These are phyloP conservation scores for Pseudorhiza aurosa DNA, from an alignment of 30 jellyfish, hydroid and myxozoan species.

Conservation along the genomic window DNA sequence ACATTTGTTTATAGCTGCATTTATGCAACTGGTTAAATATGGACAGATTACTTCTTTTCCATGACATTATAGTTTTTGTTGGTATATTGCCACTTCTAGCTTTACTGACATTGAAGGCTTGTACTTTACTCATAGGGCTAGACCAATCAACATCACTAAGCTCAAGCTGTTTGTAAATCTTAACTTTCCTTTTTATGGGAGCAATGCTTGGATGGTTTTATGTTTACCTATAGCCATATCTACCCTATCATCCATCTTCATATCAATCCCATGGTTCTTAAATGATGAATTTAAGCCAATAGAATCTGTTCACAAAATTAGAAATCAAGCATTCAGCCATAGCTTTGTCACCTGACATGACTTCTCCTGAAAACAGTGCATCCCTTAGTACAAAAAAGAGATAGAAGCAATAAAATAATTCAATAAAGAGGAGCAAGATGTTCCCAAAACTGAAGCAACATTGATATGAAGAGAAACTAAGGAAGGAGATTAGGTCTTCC, in stretches of 20 bases:
- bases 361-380: no score
- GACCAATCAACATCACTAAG: constrained; percentile 1
- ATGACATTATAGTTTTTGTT: not conserved
- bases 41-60: constrained; percentile 42
- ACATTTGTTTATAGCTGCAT: constrained; percentile 13
- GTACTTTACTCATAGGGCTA: not conserved
- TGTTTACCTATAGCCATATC: constrained; percentile 19
- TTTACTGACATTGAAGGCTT: constrained; percentile 1
- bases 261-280: constrained; percentile 12
- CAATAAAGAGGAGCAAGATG: constrained; percentile 71
- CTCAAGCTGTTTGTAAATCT: not conserved
- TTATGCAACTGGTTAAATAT: constrained; percentile 9
- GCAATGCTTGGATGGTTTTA: constrained; percentile 28
- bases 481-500: constrained; percentile 29
- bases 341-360: constrained; percentile 18
- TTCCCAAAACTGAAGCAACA: constrained; percentile 36
- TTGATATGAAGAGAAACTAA: constrained; percentile 49
- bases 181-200: not conserved
- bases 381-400: constrained; percentile 59
- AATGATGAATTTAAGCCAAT: constrained; percentile 33
- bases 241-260: constrained; percentile 37
- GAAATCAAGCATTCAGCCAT: constrained; percentile 49
- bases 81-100: constrained; percentile 16
- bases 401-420: constrained; percentile 40
- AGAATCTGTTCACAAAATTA: constrained; percentile 44